Evolutionary conservation across 1,140 invertebrate species (phyloP).

Genomic region (Bombus superbus): DNA sequence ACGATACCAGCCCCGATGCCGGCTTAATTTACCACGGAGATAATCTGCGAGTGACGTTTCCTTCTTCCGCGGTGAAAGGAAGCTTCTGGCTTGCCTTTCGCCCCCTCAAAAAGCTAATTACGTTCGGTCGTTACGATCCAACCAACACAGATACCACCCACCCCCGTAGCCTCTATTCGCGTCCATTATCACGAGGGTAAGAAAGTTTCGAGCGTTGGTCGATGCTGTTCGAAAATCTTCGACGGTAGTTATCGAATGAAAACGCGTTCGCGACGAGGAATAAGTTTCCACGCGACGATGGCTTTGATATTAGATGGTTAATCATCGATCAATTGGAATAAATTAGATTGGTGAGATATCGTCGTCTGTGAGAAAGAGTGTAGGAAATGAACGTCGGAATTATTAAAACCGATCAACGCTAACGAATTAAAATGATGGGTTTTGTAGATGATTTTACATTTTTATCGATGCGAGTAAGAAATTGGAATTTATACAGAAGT

Average conservation of each 20-base stretch:
- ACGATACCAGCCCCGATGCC: slow-evolving; percentile 43
- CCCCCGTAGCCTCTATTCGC: neutral
- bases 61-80: slow-evolving; percentile 22
- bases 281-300: neutral
- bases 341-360: neutral
- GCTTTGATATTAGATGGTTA: neutral
- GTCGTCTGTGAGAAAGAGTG: neutral
- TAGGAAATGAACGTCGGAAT: too few relatives aligned
- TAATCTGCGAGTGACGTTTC: slow-evolving; percentile 62
- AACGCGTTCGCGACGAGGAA: neutral
- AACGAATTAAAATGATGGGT: too few relatives aligned
- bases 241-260: neutral
- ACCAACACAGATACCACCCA: neutral
- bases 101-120: slow-evolving; percentile 57
- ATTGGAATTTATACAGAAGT: too few relatives aligned
- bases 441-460: too few relatives aligned
- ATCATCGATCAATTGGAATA: neutral
- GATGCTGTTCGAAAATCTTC: slow-evolving; percentile 17
- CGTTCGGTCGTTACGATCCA: slow-evolving; percentile 39
- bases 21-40: slow-evolving; percentile 60
- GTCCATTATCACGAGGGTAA: neutral
- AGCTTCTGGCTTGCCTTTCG: slow-evolving; percentile 10
- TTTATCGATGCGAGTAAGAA: too few relatives aligned
- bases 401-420: too few relatives aligned
- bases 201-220: slow-evolving; percentile 2